Base-by-base conservation (phyloP, 2,113 vertebrate species). In the Myrmophylax atrothorax region DNA sequence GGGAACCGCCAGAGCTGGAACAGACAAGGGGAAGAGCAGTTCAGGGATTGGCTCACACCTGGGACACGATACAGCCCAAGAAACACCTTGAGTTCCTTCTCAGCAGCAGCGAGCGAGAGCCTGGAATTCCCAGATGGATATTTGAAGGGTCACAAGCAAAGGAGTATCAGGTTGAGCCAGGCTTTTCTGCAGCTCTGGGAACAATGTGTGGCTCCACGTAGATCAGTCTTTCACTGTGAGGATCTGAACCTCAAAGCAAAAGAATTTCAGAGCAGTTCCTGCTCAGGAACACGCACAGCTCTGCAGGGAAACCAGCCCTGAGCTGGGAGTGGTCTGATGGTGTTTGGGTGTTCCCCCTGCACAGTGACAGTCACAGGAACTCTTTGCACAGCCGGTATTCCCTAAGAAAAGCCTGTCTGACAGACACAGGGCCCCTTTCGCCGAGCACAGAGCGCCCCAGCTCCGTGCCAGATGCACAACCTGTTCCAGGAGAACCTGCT, bases 1-100 rank as follows among this genome's bases (percentile, higher is more conserved):
- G 94, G 87, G 81, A 91, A 72, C 67, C 13, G 59, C 89, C 69
- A 73, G 60, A 86, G 94, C 98, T 98, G 90, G 28, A 93, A 84
- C 6, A 50, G 3, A 96, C 53, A 56, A 84, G 59, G 89, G 55
- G 66, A 95, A 94, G 66, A 60, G 0, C 18, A 29, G 7, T 33
- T 33, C 33, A 44, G 47, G 59, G 52, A 22, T 1, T 5, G 12
- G 16, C 25, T 73, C 67, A 31, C 50, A 31, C 31, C 60, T 12
- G 18, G 66, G 31, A 49, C 4, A 5, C 10, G 24, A 46, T 0
- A 18, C 1, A 16, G 62, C 1, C 3, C 70, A 23, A 14, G 49
- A 33, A 47, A 56, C 20, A 12, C 6, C 52, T 17, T 0, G 1
- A 19, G 74, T 19, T 64, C 53, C 37, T 46, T 17, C 44, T 37